phyloP scores from a whole-genome alignment of 2,888 invertebrate genomes.

The Candidula unifasciata region DNA sequence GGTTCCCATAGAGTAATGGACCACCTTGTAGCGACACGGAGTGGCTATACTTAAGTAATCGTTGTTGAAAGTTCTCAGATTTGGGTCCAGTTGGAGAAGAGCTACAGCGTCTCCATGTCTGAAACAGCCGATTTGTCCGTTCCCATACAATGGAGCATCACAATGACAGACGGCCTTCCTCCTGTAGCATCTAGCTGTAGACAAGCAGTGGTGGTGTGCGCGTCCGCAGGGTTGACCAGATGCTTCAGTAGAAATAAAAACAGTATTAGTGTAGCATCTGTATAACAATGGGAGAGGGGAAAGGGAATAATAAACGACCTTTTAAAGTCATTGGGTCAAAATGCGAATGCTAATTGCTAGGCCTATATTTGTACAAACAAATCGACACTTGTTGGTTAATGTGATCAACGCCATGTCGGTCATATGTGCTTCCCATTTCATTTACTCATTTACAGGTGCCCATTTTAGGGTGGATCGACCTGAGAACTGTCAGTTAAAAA shows the following conservation, averaged over 20 bases:
- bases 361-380: too few species aligned
- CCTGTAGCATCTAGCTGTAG: neutral
- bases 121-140: constrained; percentile 27
- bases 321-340: too few species aligned
- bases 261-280: too few species aligned
- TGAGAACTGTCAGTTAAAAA: too few species aligned
- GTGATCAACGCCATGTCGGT: too few species aligned
- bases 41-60: neutral
- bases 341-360: too few species aligned
- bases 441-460: too few species aligned
- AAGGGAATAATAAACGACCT: too few species aligned
- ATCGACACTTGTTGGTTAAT: too few species aligned
- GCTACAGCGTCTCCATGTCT: neutral
- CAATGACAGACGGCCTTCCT: neutral
- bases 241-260: neutral
- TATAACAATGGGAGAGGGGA: too few species aligned
- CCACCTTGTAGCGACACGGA: constrained; percentile 28
- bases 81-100: neutral
- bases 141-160: neutral
- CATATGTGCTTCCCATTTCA: too few species aligned
- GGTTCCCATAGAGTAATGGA: neutral
- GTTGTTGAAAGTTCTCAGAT: neutral
- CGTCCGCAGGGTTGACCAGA: constrained; percentile 15
- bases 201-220: neutral
- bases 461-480: too few species aligned